phyloP scores from a whole-genome alignment of 2,888 invertebrate genomes.

The Cylindroiulus punctatus region DNA sequence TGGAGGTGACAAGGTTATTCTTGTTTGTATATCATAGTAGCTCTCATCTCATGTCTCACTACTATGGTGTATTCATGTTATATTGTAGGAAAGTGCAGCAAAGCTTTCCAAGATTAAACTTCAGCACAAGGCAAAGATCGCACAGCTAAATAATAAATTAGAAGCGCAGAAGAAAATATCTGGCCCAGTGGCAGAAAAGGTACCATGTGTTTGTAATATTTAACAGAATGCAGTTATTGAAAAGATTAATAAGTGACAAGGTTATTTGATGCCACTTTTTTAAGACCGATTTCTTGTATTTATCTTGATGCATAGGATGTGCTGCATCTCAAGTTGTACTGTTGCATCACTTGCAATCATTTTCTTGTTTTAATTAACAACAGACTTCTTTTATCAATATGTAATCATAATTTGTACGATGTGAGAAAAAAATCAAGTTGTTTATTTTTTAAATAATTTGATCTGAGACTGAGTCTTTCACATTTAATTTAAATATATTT shows the following conservation, averaged over 20 bases:
- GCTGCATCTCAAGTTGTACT: too few relatives aligned
- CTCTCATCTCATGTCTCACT: too few relatives aligned
- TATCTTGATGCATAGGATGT: too few relatives aligned
- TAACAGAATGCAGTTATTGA: not conserved
- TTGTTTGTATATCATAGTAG: not conserved
- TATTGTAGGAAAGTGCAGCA: constrained; percentile 63
- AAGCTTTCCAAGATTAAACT: constrained; percentile 66
- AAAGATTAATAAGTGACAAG: not conserved
- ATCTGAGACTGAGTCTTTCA: not conserved
- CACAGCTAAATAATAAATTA: constrained; percentile 63
- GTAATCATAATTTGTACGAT: too few relatives aligned
- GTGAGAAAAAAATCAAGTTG: too few relatives aligned
- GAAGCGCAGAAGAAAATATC: constrained; percentile 61
- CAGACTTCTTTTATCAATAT: too few relatives aligned
- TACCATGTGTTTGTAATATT: not conserved
- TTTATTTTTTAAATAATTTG: too few relatives aligned
- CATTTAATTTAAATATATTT: not conserved
- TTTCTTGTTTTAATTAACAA: too few relatives aligned
- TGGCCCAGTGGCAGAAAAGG: not conserved
- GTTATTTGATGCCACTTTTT: not conserved
- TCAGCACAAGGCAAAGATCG: constrained; percentile 66
- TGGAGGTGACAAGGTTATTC: constrained; percentile 62
- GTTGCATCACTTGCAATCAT: too few relatives aligned
- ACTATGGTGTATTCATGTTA: not conserved
- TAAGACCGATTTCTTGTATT: not conserved